A percentile compares a stretch with the other conserved stretches of the same genome.
These are phyloP conservation scores for Vultur gryphus DNA, from an alignment of 2,797 vertebrate genomes.

Conservation along the genomic window DNA sequence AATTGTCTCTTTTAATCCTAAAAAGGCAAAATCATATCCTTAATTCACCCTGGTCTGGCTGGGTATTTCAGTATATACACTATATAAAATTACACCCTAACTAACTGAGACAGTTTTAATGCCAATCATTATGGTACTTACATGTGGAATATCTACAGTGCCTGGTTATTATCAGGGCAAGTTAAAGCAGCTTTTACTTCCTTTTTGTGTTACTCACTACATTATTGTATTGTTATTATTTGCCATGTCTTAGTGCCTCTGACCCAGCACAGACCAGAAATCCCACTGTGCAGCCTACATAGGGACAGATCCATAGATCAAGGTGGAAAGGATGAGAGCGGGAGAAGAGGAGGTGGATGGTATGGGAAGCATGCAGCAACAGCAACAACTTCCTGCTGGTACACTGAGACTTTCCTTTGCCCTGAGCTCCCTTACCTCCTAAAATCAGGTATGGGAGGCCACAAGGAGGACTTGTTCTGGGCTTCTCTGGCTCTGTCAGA, in stretches of 20 bases:
- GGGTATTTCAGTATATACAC: not conserved
- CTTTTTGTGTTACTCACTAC: not conserved
- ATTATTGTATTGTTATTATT: not conserved
- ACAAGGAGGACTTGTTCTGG: not conserved
- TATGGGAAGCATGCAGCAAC: not conserved
- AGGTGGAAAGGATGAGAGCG: not conserved
- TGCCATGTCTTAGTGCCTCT: not conserved
- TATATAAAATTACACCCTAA: not conserved
- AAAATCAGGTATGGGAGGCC: not conserved
- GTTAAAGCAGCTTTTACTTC: not conserved
- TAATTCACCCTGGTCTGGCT: not conserved
- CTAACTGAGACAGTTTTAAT: not conserved
- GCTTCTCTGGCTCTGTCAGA: not conserved
- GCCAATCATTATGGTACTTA: not conserved
- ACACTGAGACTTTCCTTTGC: not conserved
- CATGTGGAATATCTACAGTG: not conserved
- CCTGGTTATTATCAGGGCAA: not conserved
- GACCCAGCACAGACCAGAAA: not conserved
- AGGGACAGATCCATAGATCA: not conserved
- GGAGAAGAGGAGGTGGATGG: not conserved
- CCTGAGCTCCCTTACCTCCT: not conserved
- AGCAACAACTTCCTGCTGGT: not conserved
- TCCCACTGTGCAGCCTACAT: too few species aligned
- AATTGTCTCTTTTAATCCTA: slow-evolving; percentile 19
- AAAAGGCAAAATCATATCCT: not conserved